These are phyloP conservation scores for Papilio polyxenes DNA, from an alignment of 1,140 invertebrate species.

Conservation along the genomic window DNA sequence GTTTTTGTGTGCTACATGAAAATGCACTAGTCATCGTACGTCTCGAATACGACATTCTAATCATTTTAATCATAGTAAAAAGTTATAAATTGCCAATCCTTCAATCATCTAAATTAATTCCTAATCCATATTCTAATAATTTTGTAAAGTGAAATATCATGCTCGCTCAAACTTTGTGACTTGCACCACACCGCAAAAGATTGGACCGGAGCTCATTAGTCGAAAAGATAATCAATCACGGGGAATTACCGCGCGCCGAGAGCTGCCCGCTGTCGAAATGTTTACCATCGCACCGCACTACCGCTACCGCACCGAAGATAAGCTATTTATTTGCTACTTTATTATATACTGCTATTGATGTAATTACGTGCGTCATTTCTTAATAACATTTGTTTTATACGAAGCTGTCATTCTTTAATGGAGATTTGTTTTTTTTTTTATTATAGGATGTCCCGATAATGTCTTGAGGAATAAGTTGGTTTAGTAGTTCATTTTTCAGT, in stretches of 20 bases:
- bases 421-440: background rate
- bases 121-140: background rate
- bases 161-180: conserved; percentile 27
- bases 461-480: background rate
- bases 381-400: conserved; percentile 9
- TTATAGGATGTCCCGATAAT: background rate
- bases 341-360: conserved; percentile 10
- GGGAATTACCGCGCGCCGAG: conserved; percentile 63
- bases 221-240: conserved; percentile 71
- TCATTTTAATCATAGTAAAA: background rate
- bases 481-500: background rate
- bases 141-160: background rate
- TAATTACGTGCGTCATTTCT: conserved; percentile 34
- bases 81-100: no score
- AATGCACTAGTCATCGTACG: background rate
- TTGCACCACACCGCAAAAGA: conserved; percentile 51
- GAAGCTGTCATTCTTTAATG: conserved; percentile 4
- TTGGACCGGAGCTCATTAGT: conserved; percentile 66
- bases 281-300: conserved; percentile 26
- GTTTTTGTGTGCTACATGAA: no score
- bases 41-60: background rate
- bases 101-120: background rate
- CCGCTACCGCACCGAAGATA: conserved; percentile 12
- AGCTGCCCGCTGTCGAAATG: conserved; percentile 41
- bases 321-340: conserved; percentile 29